Conservation (phyloP, 2,113 vertebrate species). For the Butorides virescens region DNA sequence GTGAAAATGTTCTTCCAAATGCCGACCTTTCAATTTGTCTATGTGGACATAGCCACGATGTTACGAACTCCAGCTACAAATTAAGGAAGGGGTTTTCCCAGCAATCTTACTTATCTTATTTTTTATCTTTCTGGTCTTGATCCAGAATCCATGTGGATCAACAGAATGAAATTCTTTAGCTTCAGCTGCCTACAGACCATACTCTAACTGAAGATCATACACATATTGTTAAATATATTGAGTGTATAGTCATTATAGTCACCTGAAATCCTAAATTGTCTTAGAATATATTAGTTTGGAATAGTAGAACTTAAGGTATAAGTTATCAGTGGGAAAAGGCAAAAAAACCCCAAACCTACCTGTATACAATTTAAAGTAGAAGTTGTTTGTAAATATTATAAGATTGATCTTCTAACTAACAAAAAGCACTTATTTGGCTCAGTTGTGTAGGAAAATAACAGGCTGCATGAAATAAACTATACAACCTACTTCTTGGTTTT, state of each 20-base stretch:
- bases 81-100: not conserved
- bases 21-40: not conserved
- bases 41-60: fast-evolving
- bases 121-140: not conserved
- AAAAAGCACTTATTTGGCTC: not conserved
- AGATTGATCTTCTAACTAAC: not conserved
- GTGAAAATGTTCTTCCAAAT: not conserved
- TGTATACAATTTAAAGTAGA: not conserved
- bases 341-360: not conserved
- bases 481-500: not conserved
- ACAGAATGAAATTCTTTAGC: not conserved
- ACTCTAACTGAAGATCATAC: not conserved
- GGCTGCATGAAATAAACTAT: not conserved
- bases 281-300: not conserved
- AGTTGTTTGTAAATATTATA: not conserved
- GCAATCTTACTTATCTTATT: not conserved
- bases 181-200: not conserved
- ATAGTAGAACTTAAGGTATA: not conserved
- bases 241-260: not conserved
- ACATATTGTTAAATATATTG: not conserved
- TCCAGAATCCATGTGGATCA: not conserved
- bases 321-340: not conserved
- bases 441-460: not conserved
- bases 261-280: not conserved
- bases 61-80: not conserved